Evolutionary conservation across 2,888 invertebrate species (phyloP).

Genomic region (Nomada fucata): DNA sequence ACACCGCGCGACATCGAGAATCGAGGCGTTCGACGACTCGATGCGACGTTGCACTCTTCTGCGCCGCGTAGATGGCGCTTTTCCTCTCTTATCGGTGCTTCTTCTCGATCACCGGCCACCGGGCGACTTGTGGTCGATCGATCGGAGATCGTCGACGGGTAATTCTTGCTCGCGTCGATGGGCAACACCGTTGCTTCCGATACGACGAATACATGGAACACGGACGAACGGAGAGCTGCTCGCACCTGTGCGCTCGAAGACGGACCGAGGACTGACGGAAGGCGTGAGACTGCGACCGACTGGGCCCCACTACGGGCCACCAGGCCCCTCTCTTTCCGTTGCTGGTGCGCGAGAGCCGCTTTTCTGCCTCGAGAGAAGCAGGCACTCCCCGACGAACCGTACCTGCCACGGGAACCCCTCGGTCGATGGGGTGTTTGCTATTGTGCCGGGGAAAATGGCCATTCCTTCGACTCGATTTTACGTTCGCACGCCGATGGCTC

Average conservation of each 20-base stretch:
- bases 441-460: slow-evolving; percentile 62
- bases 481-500: slow-evolving; percentile 54
- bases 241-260: slow-evolving; percentile 74
- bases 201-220: not conserved
- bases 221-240: slow-evolving; percentile 36
- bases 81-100: not conserved
- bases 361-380: slow-evolving; percentile 40
- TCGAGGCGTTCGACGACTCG: not conserved
- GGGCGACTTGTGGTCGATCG: too few species aligned
- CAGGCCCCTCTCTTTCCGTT: slow-evolving; percentile 64
- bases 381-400: slow-evolving; percentile 63
- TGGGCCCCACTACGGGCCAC: slow-evolving; percentile 60
- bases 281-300: slow-evolving; percentile 69
- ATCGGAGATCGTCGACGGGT: too few species aligned
- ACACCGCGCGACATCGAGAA: slow-evolving; percentile 7
- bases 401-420: slow-evolving; percentile 54
- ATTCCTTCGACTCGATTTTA: slow-evolving; percentile 60
- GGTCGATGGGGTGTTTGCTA: slow-evolving; percentile 55
- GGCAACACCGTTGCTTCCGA: not conserved
- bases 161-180: too few species aligned
- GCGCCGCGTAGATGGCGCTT: slow-evolving; percentile 53
- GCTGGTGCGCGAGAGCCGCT: not conserved
- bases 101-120: not conserved
- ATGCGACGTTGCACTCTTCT: not conserved
- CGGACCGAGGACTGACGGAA: slow-evolving; percentile 78